These are phyloP conservation scores for Colletes gigas DNA, from an alignment of 1,140 invertebrate species.

Conservation along the genomic window DNA sequence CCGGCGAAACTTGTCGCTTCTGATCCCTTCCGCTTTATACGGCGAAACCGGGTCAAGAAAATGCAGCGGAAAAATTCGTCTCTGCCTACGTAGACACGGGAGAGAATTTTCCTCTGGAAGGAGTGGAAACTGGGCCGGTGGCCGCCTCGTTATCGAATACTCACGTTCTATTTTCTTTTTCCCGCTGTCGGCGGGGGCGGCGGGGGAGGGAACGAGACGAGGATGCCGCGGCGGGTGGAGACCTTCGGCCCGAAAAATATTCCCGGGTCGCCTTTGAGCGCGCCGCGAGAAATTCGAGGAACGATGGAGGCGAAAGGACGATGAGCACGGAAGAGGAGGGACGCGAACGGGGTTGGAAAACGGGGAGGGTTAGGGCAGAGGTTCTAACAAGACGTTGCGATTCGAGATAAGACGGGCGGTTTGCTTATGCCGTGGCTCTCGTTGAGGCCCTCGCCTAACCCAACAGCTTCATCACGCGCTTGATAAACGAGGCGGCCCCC, in stretches of 20 bases:
- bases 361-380: background rate
- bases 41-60: constrained; percentile 47
- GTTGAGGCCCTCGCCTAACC: constrained; percentile 48
- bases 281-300: constrained; percentile 25
- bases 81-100: constrained; percentile 40
- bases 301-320: constrained; percentile 20
- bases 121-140: constrained; percentile 40
- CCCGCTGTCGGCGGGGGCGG: constrained; percentile 24
- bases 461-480: constrained; percentile 73
- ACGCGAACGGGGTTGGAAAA: background rate
- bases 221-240: background rate
- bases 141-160: constrained; percentile 50
- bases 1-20: constrained; percentile 34
- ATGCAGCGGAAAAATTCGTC: constrained; percentile 49
- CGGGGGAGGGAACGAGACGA: background rate
- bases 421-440: constrained; percentile 58
- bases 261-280: constrained; percentile 27
- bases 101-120: constrained; percentile 35
- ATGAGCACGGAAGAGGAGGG: background rate
- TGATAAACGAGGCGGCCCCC: constrained; percentile 69
- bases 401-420: constrained; percentile 62
- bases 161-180: constrained; percentile 50
- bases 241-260: constrained; percentile 34
- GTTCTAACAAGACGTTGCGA: constrained; percentile 65
- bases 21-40: constrained; percentile 48